Evolutionary conservation across 2,888 invertebrate genomes (phyloP), one percentile per base, ranked within the genome.

Genomic region (Polydesmus complanatus): DNA sequence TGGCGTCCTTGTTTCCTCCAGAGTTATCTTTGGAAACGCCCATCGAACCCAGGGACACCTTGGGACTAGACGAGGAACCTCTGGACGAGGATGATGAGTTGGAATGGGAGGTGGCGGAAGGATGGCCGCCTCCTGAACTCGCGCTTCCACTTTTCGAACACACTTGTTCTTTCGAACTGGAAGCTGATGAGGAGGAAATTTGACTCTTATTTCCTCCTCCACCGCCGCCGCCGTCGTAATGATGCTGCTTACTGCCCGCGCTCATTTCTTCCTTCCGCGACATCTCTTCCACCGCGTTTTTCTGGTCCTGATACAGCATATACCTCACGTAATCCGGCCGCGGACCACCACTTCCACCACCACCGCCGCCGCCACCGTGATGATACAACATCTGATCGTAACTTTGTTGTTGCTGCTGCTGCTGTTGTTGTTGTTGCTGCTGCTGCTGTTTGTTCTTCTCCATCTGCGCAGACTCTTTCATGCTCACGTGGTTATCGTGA

Each of bases 351-450:
- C n/a, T 25, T 21, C 55, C 62, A 19, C 23, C 23, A 3, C 56
- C 27, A 49, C 56, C 52, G 21, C 22, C 47, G 48, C 19, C 50
- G 47, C 23, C 5, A 37, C 14, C 14, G 37, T 37, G 37, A 37
- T 37, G 37, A 37, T 37, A 37, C 5, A 37, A 14, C 37, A 37
- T 37, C 37, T 37, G 37, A 5, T 37, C 37, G 14, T 37, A 37
- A 37, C 14, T 55, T 47, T 60, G 58, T 54, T 18, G 27, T 49
- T 65, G 64, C 19, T 61, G 48, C 55, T 67, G 64, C 60, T 67
- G 65, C 58, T 73, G 73, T 60, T 78, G 81, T 47, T 78, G 73
- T 62, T 80, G 79, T 71, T 86, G 86, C 55, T 84, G 79, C 67
- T 84, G 85, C n/a, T n/a, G n/a, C n/a, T n/a, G n/a, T n/a, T n/a